Percentiles rank a stretch among this genome's conserved stretches.
Conservation (phyloP, 2,113 vertebrate genomes). For the Psephotus haematonotus region DNA sequence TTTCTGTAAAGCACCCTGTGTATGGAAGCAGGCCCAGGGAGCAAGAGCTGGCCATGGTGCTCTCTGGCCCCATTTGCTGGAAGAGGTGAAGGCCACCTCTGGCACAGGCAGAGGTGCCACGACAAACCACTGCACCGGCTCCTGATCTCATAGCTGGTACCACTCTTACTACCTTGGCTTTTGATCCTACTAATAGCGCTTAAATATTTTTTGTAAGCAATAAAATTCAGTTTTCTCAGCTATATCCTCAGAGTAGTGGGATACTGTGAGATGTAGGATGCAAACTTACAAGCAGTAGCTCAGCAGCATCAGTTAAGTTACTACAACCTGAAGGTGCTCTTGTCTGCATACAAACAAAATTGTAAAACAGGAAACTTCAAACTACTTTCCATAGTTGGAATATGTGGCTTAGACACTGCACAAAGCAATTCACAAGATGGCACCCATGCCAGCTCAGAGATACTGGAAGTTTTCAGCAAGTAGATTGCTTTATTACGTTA, state of each 20-base stretch:
- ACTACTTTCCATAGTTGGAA: not conserved
- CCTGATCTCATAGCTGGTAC: not conserved
- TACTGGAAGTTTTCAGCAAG: not conserved
- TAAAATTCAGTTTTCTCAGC: not conserved
- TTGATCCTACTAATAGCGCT: not conserved
- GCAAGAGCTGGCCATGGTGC: rapidly evolving
- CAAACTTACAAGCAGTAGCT: not conserved
- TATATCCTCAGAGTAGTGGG: not conserved
- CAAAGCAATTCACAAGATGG: not conserved
- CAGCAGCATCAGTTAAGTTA: not conserved
- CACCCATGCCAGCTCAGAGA: not conserved
- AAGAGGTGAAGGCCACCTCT: not conserved
- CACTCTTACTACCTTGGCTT: not conserved
- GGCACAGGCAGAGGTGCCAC: not conserved
- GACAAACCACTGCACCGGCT: not conserved
- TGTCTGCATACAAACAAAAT: not conserved
- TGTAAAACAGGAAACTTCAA: not conserved
- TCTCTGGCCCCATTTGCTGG: not conserved
- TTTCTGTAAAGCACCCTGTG: not conserved
- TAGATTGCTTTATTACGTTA: not conserved
- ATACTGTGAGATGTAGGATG: not conserved
- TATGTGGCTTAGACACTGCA: not conserved
- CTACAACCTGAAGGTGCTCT: not conserved
- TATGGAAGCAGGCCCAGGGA: not conserved
- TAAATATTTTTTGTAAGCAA: not conserved